Percentiles rank a stretch among this genome's conserved stretches.
phyloP scores from a whole-genome alignment of 2,888 invertebrate genomes.

The Panzeria rudis region DNA sequence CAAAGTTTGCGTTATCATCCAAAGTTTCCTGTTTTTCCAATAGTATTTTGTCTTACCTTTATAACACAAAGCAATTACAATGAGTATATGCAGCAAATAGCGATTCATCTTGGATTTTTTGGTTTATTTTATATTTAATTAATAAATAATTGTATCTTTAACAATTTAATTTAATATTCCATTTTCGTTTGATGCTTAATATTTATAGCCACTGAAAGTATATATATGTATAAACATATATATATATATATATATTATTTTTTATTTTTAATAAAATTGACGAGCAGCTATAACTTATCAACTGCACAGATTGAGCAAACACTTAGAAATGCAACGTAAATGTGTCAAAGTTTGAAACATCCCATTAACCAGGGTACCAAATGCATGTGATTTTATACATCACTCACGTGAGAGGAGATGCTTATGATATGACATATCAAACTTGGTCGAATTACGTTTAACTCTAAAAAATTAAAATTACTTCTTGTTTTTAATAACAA shows the following conservation, averaged over 20 bases:
- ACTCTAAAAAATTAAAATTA: background rate
- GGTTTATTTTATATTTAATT: constrained; percentile 27
- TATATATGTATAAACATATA: background rate
- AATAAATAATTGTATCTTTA: constrained; percentile 37
- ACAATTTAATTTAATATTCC: background rate
- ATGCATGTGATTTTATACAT: constrained; percentile 15
- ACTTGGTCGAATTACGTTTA: background rate
- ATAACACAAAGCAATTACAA: constrained; percentile 57
- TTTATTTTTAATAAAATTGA: constrained; percentile 13
- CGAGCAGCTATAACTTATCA: constrained; percentile 19
- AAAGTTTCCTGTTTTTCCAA: background rate
- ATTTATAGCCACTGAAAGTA: background rate
- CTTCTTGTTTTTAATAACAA: background rate
- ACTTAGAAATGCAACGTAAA: constrained; percentile 77
- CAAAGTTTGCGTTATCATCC: background rate
- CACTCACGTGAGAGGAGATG: background rate
- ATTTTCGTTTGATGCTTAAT: constrained; percentile 38
- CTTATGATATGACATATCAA: background rate
- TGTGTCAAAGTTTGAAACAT: constrained; percentile 43
- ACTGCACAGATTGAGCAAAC: constrained; percentile 78
- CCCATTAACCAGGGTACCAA: background rate
- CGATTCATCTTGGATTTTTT: constrained; percentile 55
- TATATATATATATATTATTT: background rate
- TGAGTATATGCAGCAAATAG: constrained; percentile 53
- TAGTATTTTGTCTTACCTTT: constrained; percentile 47